Evolutionary conservation across 1,140 invertebrate genomes (phyloP), one percentile per base, ranked within the genome.

Genomic region (Tetragonula clypearis): DNA sequence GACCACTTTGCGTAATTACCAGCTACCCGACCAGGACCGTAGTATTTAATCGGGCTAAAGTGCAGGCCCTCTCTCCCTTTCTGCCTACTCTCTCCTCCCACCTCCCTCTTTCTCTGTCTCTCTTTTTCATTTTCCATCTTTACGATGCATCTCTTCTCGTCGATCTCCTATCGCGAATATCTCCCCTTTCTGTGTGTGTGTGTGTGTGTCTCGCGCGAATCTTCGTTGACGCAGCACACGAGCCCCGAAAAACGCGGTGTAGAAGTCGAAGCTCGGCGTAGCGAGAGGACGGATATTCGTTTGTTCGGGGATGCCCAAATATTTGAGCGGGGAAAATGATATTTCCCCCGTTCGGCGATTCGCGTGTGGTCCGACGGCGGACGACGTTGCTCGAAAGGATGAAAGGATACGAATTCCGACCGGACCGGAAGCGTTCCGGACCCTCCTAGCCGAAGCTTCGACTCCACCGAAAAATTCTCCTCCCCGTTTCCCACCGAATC

Each of bases 1-100:
- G 80, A 91, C 90, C 90, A 91, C 90, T 91, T 91, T 91, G 88
- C 90, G 90, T 91, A 91, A 91, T 91, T 91, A 91, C 90, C 86
- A 91, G 79, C 88, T 88, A 87, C 85, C 83, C 85, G 78, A 35
- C 77, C 88, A 89, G 86, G 88, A 88, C 82, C 89, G 88, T 90
- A 89, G 84, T 90, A 91, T 91, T 91, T 91, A 91, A 91, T 91
- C 90, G 90, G 87, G 86, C 84, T 91, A 91, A 91, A 91, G 86
- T 91, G 90, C 90, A 91, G 86, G 82, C 87, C 85, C 82, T 77
- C 84, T 76, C 85, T 82, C 84, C 49, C 77, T 35, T 65, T 74
- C 30, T 55, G 55, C 6, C 62, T 53, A 30, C 15, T 79, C 78
- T 79, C 78, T 77, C 73, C 77, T 72, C 81, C 74, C 78, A 26